Percentiles rank a stretch among this genome's conserved stretches.
Evolutionary conservation across 2,113 vertebrate genomes (phyloP).

Genomic region (Siphamia tubifer): DNA sequence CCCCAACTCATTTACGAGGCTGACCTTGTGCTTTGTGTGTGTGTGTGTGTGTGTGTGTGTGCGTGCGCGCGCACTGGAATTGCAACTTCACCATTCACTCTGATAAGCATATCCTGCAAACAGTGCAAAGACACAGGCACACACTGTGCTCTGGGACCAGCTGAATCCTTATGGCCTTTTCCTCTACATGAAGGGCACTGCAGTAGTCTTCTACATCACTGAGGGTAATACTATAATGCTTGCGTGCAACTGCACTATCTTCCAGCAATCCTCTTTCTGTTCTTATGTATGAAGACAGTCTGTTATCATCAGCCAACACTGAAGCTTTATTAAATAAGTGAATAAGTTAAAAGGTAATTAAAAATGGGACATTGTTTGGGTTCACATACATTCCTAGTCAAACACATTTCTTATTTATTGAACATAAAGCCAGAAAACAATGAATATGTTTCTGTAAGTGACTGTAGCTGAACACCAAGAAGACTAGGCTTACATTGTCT

Average conservation of each 20-base stretch:
- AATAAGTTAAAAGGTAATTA: not conserved
- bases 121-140: constrained; percentile 34
- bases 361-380: not conserved
- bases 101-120: constrained; percentile 58
- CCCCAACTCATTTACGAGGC: constrained; percentile 49
- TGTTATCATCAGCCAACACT: no score
- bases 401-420: constrained; percentile 1
- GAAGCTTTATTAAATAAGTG: no score
- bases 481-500: not conserved
- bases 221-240: constrained; percentile 45
- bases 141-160: constrained; percentile 44
- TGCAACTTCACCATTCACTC: constrained; percentile 48
- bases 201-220: constrained; percentile 62
- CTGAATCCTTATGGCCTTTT: constrained; percentile 62
- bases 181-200: constrained; percentile 71
- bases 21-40: constrained; percentile 55
- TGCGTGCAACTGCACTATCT: constrained; percentile 18
- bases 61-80: constrained; percentile 10
- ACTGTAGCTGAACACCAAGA: not conserved
- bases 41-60: not conserved
- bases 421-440: constrained; percentile 3
- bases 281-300: no score
- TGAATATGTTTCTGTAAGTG: not conserved
- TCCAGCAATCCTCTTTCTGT: not conserved
- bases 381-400: not conserved